phyloP scores from a whole-genome alignment of 1,140 invertebrate genomes.

The Carcinoscorpius rotundicauda region DNA sequence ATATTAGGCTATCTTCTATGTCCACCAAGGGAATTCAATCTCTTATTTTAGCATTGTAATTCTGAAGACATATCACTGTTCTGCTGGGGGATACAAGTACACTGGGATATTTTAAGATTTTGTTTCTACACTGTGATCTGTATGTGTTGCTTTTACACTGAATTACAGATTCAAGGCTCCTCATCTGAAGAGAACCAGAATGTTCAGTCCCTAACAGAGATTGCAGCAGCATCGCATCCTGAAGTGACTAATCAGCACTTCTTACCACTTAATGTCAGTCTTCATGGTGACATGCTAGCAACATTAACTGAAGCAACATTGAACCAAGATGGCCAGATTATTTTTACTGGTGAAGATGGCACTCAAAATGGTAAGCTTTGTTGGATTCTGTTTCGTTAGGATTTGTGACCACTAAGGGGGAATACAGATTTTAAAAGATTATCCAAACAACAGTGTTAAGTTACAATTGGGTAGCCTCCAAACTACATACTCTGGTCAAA shows the following conservation, averaged over 20 bases:
- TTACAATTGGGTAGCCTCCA: too few relatives aligned
- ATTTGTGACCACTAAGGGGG: too few relatives aligned
- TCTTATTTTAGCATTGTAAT: too few relatives aligned
- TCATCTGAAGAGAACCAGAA: conserved; percentile 46
- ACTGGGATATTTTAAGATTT: too few relatives aligned
- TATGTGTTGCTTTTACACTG: not conserved
- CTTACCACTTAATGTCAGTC: conserved; percentile 48
- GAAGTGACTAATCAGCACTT: conserved; percentile 28
- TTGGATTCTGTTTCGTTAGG: not conserved
- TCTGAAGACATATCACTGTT: too few relatives aligned
- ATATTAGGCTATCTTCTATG: too few relatives aligned
- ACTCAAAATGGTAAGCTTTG: conserved; percentile 51
- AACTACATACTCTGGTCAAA: too few relatives aligned
- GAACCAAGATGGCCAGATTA: conserved; percentile 85
- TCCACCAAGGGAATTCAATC: too few relatives aligned
- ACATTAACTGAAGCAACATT: conserved; percentile 22
- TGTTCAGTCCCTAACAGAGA: conserved; percentile 57
- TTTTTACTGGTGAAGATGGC: conserved; percentile 84
- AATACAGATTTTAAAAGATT: too few relatives aligned
- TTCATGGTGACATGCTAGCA: conserved; percentile 49
- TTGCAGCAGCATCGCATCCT: conserved; percentile 35
- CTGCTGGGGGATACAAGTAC: not conserved
- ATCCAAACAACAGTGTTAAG: too few relatives aligned
- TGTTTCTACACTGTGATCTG: conserved; percentile 2
- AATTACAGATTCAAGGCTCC: conserved; percentile 22